phyloP scores from a whole-genome alignment of 2,888 invertebrate species.

The Gandaritis pyraliata region DNA sequence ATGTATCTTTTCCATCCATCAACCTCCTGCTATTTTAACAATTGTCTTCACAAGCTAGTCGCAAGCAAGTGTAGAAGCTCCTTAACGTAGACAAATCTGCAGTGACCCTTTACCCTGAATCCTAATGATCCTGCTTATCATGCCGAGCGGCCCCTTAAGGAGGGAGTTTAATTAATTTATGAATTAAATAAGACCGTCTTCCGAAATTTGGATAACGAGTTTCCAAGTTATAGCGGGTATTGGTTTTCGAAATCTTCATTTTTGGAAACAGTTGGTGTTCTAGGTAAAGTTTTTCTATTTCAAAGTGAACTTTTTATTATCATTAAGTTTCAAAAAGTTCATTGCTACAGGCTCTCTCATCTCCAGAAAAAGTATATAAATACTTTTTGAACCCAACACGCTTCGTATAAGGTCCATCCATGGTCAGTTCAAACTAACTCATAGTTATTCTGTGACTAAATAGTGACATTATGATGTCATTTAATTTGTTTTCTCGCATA shows the following conservation, averaged over 20 bases:
- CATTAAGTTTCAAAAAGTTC: background rate
- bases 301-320: background rate
- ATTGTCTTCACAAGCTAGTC: no score
- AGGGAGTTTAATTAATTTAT: slow-evolving; percentile 77
- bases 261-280: slow-evolving; percentile 11
- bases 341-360: background rate
- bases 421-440: no score
- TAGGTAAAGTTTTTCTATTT: background rate
- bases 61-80: slow-evolving; percentile 4
- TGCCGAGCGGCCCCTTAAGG: slow-evolving; percentile 53
- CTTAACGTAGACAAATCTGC: slow-evolving; percentile 61
- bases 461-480: no score
- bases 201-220: slow-evolving; percentile 61
- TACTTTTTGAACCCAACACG: no score
- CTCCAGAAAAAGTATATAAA: no score
- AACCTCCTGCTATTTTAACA: no score
- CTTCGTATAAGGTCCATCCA: no score
- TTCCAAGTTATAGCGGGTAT: slow-evolving; percentile 45
- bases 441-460: no score
- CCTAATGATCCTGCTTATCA: slow-evolving; percentile 76
- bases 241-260: slow-evolving; percentile 25
- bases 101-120: slow-evolving; percentile 65
- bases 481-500: no score
- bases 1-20: no score
- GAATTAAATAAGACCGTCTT: slow-evolving; percentile 67